Base-by-base conservation (phyloP, 2,113 vertebrate genomes). In the Phocoena phocoena region DNA sequence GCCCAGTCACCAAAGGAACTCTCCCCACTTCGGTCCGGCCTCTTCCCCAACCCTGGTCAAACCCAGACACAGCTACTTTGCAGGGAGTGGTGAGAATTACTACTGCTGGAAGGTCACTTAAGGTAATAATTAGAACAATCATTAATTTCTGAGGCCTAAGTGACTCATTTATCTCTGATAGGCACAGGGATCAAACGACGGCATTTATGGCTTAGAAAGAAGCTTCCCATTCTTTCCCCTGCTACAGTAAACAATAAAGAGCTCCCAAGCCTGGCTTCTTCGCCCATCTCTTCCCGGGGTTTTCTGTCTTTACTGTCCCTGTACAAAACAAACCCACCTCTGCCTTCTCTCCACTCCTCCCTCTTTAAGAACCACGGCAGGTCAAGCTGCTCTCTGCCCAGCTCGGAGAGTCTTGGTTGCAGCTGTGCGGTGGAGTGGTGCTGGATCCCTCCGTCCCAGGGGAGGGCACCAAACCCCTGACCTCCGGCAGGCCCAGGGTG, bases 201-300 rank as follows among this genome's bases (percentile, higher is more conserved):
- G 77, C 74, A 93, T 96, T 97, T 93, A 95, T 36, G 89, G 76
- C 74, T 95, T 38, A 87, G 92, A 90, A 96, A 97, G 97, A 97
- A 80, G 28, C 74, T 89, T 92, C 47, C 41, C 55, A 83, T 96
- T 96, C 89, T 96, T 97, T 63, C 26, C 31, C 25, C n/a, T 47
- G 86, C 79, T 79, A 3, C 81, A 80, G 95, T 77, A 95, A 93
- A 96, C 91, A 85, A 88, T 62, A 85, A 90, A 63, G 97, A 68
- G 58, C 93, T 83, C 58, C 79, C 47, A 62, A 71, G 65, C 88
- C 80, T 76, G 62, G 11, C 8, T 84, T 60, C 67, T 33, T 79
- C 8, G 0, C 36, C 77, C 47, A 1, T 73, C 79, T 74, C 79
- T 58, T 63, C 20, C 44, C 36, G 14, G 26, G 3, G 3, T 82